Base-by-base conservation (phyloP, 2,797 vertebrate species). In the Platalea minor region DNA sequence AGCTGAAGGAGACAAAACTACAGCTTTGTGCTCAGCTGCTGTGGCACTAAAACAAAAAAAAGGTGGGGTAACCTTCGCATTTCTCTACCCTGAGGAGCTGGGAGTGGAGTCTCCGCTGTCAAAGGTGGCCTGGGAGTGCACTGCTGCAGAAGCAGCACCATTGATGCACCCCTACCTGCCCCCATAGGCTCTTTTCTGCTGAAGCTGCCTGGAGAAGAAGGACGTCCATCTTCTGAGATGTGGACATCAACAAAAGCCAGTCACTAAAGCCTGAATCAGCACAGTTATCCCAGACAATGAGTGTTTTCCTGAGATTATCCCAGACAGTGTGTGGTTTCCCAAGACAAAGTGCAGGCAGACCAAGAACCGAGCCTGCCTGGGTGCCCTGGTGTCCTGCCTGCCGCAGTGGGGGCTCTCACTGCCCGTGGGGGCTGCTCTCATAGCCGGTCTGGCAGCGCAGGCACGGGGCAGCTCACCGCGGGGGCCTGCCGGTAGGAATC, bases 401-500 rank as follows among this genome's bases (percentile, higher is more conserved):
- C 41, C 0, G 0, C 2, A 9, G 29, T 1, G 1, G 5, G 35
- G 43, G 65, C 24, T 77, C 50, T 51, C 0, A 3, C 33, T 84
- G 29, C 45, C 43, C 3, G 0, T 7, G 35, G 54, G 11, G 13
- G 13, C 76, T 75, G 75, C 41, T 43, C 46, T 35, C 2, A 0
- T 18, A 31, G 39, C 54, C 11, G 15, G 7, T 16, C 61, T 33
- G 35, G 33, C 69, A 56, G 31, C 1, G 0, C 53, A 17, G 51
- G 13, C 39, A 6, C 0, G 2, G 35, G 17, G 24, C 76, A 41
- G 41, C 76, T 61, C 33, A 17, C n/a, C 1, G 0, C 0, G 3
- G 57, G 33, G 23, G 1, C 15, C 26, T 43, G 17, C 24, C 0
- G 2, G 24, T 21, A 13, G 54, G 23, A 56, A 33, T 46, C 37